Evolutionary conservation across 2,888 invertebrate genomes (phyloP), one percentile per base, ranked within the genome.

Genomic region (Drosophila greeni): DNA sequence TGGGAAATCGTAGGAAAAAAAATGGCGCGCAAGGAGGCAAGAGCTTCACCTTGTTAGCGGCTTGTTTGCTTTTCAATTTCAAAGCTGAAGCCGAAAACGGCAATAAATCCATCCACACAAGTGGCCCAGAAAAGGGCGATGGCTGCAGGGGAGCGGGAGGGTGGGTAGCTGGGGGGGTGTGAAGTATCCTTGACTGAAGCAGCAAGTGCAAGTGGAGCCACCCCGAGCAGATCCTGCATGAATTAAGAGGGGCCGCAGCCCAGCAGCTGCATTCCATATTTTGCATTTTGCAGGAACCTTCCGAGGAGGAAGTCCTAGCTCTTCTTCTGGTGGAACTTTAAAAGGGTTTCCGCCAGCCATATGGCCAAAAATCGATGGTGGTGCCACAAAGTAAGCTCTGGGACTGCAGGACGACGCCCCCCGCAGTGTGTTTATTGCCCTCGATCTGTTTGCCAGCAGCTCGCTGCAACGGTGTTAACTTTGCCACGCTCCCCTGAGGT

Each of bases 31-130:
- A 62, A 62, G 66, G 54, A 55, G 73, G 52, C 59, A 54, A 68
- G 47, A 72, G 72, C 72, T 77, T 73, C 81, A 80, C 81, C 83
- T 80, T 80, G 79, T 80, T 80, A 83, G 79, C 83, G 78, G 78
- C 81, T 78, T 80, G 79, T 80, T 80, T 80, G 81, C 83, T 81
- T 83, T 83, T 80, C 79, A 80, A 80, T 80, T 80, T 80, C 75
- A 48, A 60, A 60, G 69, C 79, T 75, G 71, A 67, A 72, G 83
- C 70, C 82, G 72, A 80, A 83, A 80, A 80, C 73, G 79, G 79
- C 83, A 83, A 83, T 80, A 80, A 80, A 80, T 80, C 79, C 81
- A 54, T 55, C 75, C 70, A 70, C 74, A 76, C 76, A 79, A 74
- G 76, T 74, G 59, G 62, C 68, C 61, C 61, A 43, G 59, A 42